phyloP scores from a whole-genome alignment of 2,888 invertebrate genomes.

The Serrognathus titanus region DNA sequence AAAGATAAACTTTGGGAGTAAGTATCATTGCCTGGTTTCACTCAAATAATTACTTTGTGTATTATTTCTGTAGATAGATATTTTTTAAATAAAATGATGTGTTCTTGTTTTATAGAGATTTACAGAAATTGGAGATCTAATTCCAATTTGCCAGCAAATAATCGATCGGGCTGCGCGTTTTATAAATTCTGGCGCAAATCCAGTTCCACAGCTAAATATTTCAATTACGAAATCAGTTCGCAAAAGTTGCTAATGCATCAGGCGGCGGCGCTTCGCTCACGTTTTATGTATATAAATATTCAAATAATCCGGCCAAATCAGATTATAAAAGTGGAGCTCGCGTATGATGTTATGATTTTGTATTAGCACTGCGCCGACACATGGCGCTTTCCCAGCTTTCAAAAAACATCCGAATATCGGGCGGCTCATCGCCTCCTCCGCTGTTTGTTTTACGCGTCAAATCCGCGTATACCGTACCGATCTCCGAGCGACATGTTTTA shows the following conservation, averaged over 20 bases:
- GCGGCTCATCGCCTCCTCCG: conserved; percentile 20
- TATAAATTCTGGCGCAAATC: conserved; percentile 9
- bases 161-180: conserved; percentile 2
- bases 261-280: conserved; percentile 37
- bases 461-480: conserved; percentile 11
- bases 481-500: not conserved
- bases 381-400: conserved; percentile 18
- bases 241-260: conserved; percentile 45
- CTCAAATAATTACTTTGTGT: no score
- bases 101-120: no score
- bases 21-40: no score
- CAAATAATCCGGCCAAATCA: conserved; percentile 48
- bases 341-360: conserved; percentile 49
- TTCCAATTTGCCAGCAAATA: no score
- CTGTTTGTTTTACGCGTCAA: conserved; percentile 29
- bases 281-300: conserved; percentile 50
- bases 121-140: no score
- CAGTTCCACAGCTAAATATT: conserved; percentile 25
- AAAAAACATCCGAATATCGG: conserved; percentile 20
- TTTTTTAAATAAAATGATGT: no score
- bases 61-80: no score
- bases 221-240: conserved; percentile 43
- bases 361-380: conserved; percentile 39
- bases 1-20: no score
- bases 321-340: conserved; percentile 48